Evolutionary conservation across 2,113 vertebrate genomes (phyloP), one percentile per base, ranked within the genome.

Genomic region (Probosciger aterrimus): DNA sequence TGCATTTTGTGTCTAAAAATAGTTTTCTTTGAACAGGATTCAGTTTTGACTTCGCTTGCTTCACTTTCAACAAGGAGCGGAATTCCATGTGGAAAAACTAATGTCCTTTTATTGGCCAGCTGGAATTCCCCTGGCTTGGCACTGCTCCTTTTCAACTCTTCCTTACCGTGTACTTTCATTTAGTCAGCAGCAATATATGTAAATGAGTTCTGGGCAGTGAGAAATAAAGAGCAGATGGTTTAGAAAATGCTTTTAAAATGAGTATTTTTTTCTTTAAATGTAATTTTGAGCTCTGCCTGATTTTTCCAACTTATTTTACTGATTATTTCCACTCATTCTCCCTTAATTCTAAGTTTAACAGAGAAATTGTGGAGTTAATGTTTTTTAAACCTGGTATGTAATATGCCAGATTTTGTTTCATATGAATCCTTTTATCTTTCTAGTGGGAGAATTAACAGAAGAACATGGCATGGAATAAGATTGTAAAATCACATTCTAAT

Each of bases 1-100:
- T 84, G 80, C 60, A 43, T 95, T 93, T 94, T 55, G 69, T 44
- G 49, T 60, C 94, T 94, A 96, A 95, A 95, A 94, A 93, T 94
- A 96, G 69, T 68, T 90, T 90, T 63, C 79, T 89, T 95, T 94
- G 88, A 95, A 88, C 39, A 57, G 69, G 60, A 68, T 90, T 95
- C 64, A 90, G 3, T 86, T 93, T 84, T 86, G 41, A 70, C 75
- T 87, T 78, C 12, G 50, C 81, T 43, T 71, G 65, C 90, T 82
- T 92, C 49, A 6, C 75, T 93, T 92, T 15, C 35, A 92, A 64
- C 50, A 4, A 25, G 55, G 39, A 95, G 14, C 86, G 86, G 69
- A 84, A 52, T 46, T 93, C 67, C 27, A 0, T 70, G 63, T 85
- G 70, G 87, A 82, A 91, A 82, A 87, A 70, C 11, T 25, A 59